Conservation (phyloP, 1,140 invertebrate genomes). For the Calephelis virginiensis region DNA sequence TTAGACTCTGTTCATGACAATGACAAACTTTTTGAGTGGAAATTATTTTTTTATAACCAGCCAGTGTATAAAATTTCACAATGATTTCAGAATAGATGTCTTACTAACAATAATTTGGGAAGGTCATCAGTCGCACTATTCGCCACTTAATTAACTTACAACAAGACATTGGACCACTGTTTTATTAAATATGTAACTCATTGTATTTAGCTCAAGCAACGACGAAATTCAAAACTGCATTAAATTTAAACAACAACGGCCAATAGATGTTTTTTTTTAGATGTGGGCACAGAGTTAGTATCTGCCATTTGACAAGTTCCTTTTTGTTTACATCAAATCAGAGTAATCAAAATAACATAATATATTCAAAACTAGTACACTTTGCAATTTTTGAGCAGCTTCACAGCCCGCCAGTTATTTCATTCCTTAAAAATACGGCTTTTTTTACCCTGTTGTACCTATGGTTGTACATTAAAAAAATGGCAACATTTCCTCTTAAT, state of each 20-base stretch:
- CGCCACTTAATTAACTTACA: neutral
- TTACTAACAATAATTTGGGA: neutral
- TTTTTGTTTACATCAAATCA: too few relatives aligned
- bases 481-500: too few relatives aligned
- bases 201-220: neutral
- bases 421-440: too few relatives aligned
- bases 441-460: too few relatives aligned
- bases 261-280: too few relatives aligned
- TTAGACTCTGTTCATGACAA: constrained; percentile 26
- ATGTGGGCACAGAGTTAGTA: too few relatives aligned
- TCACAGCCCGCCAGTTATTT: too few relatives aligned
- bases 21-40: constrained; percentile 28
- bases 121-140: neutral
- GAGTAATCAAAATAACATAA: too few relatives aligned
- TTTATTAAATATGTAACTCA: neutral
- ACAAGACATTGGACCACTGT: neutral
- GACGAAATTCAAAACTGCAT: neutral
- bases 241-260: constrained; percentile 4
- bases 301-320: too few relatives aligned
- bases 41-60: constrained; percentile 14
- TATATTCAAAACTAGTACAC: too few relatives aligned
- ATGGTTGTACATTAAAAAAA: too few relatives aligned
- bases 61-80: neutral
- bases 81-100: neutral
- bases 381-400: too few relatives aligned